phyloP scores from a whole-genome alignment of 2,888 invertebrate species.

The Notodonta dromedarius region DNA sequence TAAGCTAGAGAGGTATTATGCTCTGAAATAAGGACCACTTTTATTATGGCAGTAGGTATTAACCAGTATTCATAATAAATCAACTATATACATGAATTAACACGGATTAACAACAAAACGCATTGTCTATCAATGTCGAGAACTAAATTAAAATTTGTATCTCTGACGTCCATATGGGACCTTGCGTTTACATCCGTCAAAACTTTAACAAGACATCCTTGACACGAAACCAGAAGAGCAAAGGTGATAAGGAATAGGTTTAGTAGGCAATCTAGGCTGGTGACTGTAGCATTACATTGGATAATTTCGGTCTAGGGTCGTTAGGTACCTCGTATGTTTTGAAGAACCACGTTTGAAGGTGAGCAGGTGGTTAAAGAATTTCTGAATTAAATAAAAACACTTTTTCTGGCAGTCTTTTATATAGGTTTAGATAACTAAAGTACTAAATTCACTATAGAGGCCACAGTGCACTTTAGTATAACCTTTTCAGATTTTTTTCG shows the following conservation, averaged over 20 bases:
- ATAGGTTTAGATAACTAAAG: too few relatives aligned
- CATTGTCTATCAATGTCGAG: constrained; percentile 5
- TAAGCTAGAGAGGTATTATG: too few relatives aligned
- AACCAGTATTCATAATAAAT: neutral
- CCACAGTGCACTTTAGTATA: too few relatives aligned
- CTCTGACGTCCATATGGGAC: constrained; percentile 12
- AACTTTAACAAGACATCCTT: constrained; percentile 12
- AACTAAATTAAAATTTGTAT: constrained; percentile 1
- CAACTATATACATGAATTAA: neutral
- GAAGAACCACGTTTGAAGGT: neutral
- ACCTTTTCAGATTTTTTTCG: too few relatives aligned
- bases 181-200: constrained; percentile 12
- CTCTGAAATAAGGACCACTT: too few relatives aligned
- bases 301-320: neutral
- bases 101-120: neutral
- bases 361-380: too few relatives aligned
- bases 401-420: too few relatives aligned
- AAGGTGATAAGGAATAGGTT: neutral
- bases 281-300: neutral
- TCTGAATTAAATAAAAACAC: too few relatives aligned
- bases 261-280: neutral
- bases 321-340: neutral
- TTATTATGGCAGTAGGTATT: too few relatives aligned
- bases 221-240: constrained; percentile 10
- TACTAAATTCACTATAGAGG: too few relatives aligned